Evolutionary conservation across 1,140 invertebrate genomes (phyloP), one percentile per base, ranked within the genome.

Genomic region (Muscidifurax raptorellus): DNA sequence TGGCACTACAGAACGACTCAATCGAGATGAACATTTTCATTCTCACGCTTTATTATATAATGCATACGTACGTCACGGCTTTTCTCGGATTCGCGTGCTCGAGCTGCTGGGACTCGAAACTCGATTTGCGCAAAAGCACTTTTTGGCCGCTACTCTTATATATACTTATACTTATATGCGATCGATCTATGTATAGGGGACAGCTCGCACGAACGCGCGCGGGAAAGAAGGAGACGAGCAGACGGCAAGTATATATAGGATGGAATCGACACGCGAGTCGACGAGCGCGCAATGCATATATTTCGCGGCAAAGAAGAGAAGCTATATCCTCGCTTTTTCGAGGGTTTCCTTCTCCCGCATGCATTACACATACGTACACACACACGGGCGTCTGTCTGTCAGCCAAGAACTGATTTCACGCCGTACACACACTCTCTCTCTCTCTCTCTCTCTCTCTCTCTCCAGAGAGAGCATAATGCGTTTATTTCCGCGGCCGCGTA

Each of bases 251-350:
- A n/a, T n/a, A n/a, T 18, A 80, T 52, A 52, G 69, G 0, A 30
- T 47, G 30, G 69, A 74, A 82, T 80, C 59, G 79, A 81, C 82
- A 52, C 74, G 64, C 74, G 59, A 72, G 36, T 40, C 13, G 82
- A 78, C 52, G 52, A 64, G 79, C 44, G 79, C 44, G 28, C 82
- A 79, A 79, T 84, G 82, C 76, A 79, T 84, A 78, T 69, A 83
- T 83, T 83, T 83, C 15, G 47, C 27, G 22, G 22, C 40, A 40
- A 47, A 69, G 74, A 64, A 75, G 28, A 36, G 30, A 82, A 82
- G 30, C 27, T 22, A 82, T 75, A 82, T 75, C 74, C 36, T 72
- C 71, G 47, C 52, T n/a, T 74, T 72, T 52, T 27, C 44, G 44
- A 72, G 30, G 67, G 22, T 59, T 59, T 59, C 4, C 52, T 22